Base-by-base conservation (phyloP, 2,888 invertebrate species). In the Pyralis farinalis region DNA sequence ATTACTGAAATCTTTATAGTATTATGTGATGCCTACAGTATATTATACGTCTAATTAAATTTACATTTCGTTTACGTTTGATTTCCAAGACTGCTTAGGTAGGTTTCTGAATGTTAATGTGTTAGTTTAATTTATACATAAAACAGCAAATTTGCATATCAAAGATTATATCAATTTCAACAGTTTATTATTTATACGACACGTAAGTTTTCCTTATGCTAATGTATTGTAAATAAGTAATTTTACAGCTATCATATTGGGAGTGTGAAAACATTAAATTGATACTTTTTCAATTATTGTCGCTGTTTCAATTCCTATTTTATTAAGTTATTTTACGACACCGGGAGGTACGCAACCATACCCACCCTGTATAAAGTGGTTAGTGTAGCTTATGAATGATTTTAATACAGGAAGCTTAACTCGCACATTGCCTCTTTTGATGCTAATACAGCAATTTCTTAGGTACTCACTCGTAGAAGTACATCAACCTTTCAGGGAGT, bases 211-310 rank as follows among this genome's bases (percentile, higher is more conserved):
- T 34, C 31, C 37, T 40, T 27, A 11, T 12, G 21, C 22, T 37
- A 30, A 11, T 20, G 31, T 30, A 34, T 49, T 73, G 70, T 75
- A 71, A 62, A 72, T 73, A 69, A 58, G 56, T 58, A 49, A 42
- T 36, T 43, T 35, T 57, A 61, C 63, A 63, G 64, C 53, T 62
- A 62, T 62, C 70, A 58, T 69, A 69, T 66, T 70, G 63, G 62
- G 67, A 69, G 79, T 72, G 80, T 81, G 79, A 55, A 68, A 70
- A 76, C 63, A 80, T 79, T 86, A 86, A 85, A 86, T 86, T 86
- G 85, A 77, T 85, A 86, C 84, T 86, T 86, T 86, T 85, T 57
- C 70, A 75, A 49, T 16, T 16, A 16, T 3, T 3, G 16, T 16
- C 4, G 16, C 4, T 2, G 16, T 16, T 16, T 16, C 4, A 85